Percentiles rank a stretch among this genome's conserved stretches.
phyloP scores from a whole-genome alignment of 2,797 vertebrate genomes.

The Chloroceryle amazona region DNA sequence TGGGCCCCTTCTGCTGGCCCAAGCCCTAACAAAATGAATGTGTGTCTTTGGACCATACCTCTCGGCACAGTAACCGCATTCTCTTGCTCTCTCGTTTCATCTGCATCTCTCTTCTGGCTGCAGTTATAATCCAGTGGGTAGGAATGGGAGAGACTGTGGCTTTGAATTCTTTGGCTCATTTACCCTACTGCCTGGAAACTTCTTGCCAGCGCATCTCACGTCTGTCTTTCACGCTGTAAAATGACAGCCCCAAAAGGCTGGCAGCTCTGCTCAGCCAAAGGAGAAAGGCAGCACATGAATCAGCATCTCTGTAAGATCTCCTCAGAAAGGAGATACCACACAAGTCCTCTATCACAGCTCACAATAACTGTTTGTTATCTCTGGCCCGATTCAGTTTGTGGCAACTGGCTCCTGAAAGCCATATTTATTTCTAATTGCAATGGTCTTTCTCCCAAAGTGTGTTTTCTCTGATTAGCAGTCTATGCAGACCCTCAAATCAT shows the following conservation, averaged over 20 bases:
- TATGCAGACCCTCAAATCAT: not conserved
- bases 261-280: not conserved
- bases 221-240: not conserved
- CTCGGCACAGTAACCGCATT: not conserved
- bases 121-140: not conserved
- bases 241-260: not conserved
- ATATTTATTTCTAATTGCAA: not conserved
- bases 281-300: not conserved
- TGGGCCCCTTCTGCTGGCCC: not conserved
- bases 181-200: not conserved
- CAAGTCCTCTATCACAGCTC: rapidly evolving
- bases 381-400: not conserved
- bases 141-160: slow-evolving; percentile 12
- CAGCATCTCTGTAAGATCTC: not conserved
- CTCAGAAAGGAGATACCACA: not conserved
- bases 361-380: not conserved
- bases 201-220: not conserved
- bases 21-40: not conserved
- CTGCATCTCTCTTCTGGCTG: slow-evolving; percentile 27
- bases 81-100: not conserved
- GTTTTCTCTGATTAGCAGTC: not conserved
- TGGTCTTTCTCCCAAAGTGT: not conserved
- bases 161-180: slow-evolving; percentile 1
- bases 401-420: not conserved
- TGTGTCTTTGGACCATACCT: not conserved